Base-by-base conservation (phyloP, 2,113 vertebrate species). In the Platysteira castanea region DNA sequence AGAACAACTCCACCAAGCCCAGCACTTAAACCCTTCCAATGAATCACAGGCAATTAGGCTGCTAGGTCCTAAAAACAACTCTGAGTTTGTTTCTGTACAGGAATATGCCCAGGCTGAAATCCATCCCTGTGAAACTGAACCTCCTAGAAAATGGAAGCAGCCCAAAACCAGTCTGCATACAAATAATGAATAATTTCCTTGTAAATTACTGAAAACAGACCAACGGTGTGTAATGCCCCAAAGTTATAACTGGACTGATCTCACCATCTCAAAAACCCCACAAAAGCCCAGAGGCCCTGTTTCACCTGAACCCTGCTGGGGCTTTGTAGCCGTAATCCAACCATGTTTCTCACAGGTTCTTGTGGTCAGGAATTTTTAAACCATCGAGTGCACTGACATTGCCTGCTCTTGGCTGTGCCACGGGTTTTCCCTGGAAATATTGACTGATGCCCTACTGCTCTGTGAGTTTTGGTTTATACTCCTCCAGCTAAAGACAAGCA, bases 301-400 rank as follows among this genome's bases (percentile, higher is more conserved):
- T 28, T 8, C 16, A 41, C 3, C 14, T 61, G 27, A 30, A 4
- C 39, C 26, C 44, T 74, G 17, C 31, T 76, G 39, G 41, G 18
- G 10, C 27, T 71, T 23, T 13, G 30, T 3, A 63, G 61, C 56
- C 47, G 13, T 6, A 23, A 46, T 21, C 44, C 52, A 27, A 13
- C 41, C 44, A 4, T 0, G 0, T 33, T 88, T 30, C 56, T 49
- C 37, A 30, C 2, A 27, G 44, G 41, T 20, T 21, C 44, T 37
- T 22, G 19, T 20, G 60, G 26, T 7, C 17, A 37, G 52, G 41
- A 33, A 4, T 15, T 37, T 71, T 64, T 42, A 37, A 28, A 10
- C 13, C 39, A 63, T 7, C 0, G 0, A 53, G 13, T 13, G n/a
- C 44, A 10, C 1, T n/a, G 44, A 5, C 53, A 49, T 2, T 26